Conservation (phyloP, 2,113 vertebrate species). For the Pseudopodoces humilis region DNA sequence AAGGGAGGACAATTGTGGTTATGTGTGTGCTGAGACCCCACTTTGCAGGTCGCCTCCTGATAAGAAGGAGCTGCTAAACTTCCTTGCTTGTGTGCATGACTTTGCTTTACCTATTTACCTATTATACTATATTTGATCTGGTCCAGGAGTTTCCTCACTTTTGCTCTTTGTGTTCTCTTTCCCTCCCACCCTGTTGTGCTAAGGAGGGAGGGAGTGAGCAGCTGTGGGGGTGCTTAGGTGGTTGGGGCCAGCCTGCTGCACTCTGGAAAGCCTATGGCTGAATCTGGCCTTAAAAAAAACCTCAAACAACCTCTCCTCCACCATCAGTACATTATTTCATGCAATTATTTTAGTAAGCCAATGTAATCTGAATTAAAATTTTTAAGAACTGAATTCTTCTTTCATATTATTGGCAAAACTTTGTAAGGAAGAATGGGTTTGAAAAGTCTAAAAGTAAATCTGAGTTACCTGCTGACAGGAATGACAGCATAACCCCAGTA, state of each 20-base stretch:
- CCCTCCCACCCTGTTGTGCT: rapidly evolving
- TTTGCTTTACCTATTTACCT: not conserved
- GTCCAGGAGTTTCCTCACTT: not conserved
- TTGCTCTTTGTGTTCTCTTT: not conserved
- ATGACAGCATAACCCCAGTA: not conserved
- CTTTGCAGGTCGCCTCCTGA: not conserved
- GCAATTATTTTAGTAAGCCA: not conserved
- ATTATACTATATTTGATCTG: not conserved
- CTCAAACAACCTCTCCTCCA: not conserved
- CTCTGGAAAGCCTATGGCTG: not conserved
- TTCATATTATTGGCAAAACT: not conserved
- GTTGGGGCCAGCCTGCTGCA: rapidly evolving
- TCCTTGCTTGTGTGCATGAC: not conserved
- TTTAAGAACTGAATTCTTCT: not conserved
- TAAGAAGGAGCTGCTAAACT: not conserved
- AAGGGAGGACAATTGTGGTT: rapidly evolving
- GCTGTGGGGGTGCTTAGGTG: not conserved
- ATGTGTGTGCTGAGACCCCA: not conserved
- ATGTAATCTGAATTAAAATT: not conserved
- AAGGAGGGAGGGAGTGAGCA: not conserved
- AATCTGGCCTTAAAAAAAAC: not conserved
- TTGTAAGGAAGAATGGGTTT: not conserved
- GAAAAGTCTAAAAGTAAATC: not conserved
- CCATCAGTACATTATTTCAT: not conserved
- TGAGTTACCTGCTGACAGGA: not conserved